A percentile compares a stretch with the other conserved stretches of the same genome.
Evolutionary conservation across 2,797 vertebrate species (phyloP).

Genomic region (Phoxinus dragarum): DNA sequence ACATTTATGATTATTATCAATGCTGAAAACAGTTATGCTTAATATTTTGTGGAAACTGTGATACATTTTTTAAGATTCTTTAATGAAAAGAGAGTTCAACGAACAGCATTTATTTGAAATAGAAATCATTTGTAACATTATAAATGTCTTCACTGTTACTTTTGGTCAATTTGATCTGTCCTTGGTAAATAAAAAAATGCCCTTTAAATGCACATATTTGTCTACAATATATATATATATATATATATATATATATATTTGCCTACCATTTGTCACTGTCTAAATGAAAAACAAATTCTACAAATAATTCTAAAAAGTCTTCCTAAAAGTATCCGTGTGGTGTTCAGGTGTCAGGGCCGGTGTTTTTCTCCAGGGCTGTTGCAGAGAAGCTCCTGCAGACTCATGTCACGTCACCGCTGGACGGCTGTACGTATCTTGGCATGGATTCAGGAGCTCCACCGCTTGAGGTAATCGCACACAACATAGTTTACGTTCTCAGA

Average conservation of each 20-base stretch:
- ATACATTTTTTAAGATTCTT: background rate
- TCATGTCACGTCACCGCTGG: conserved; percentile 87
- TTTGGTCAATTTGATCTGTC: background rate
- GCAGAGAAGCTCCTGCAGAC: conserved; percentile 90
- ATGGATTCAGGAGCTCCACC: conserved; percentile 91
- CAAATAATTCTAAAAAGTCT: background rate
- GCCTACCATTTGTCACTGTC: too few species aligned
- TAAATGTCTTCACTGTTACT: background rate
- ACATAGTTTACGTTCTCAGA: conserved; percentile 53
- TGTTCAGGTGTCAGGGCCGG: conserved; percentile 88
- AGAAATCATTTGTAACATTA: background rate
- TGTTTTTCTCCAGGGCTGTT: conserved; percentile 87
- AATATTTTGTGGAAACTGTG: background rate
- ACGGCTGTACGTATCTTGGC: conserved; percentile 95
- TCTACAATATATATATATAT: background rate
- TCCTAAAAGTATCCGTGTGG: background rate
- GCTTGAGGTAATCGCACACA: conserved; percentile 84
- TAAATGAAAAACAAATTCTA: too few species aligned
- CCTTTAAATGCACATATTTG: background rate
- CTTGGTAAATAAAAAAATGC: background rate
- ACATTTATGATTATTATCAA: background rate
- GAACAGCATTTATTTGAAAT: background rate
- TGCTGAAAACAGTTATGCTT: background rate
- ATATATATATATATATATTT: too few species aligned
- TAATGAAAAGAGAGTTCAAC: background rate